Percentiles rank a stretch among this genome's conserved stretches.
Conservation (phyloP, 2,888 invertebrate genomes). For the Physocephala rufipes region DNA sequence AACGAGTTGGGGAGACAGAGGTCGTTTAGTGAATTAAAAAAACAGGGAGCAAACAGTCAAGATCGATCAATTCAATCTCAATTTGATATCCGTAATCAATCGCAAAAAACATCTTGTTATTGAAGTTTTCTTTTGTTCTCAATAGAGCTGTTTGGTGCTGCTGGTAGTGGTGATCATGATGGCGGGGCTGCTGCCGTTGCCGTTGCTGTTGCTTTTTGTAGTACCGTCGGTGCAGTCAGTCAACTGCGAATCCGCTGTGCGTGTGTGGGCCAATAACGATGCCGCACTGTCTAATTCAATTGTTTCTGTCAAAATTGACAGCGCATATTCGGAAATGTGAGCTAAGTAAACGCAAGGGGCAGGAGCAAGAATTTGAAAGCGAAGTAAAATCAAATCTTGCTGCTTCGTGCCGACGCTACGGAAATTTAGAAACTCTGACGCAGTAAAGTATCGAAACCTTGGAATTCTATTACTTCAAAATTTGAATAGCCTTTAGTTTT, state of each 20-base stretch:
- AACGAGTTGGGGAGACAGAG: slow-evolving; percentile 22
- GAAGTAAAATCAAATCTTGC: too few species aligned
- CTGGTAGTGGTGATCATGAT: background rate
- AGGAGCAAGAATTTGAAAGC: too few species aligned
- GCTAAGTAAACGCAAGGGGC: too few species aligned
- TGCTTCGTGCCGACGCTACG: too few species aligned
- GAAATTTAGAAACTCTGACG: too few species aligned
- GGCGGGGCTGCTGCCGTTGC: background rate
- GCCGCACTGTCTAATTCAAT: slow-evolving; percentile 50
- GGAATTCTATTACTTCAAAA: too few species aligned
- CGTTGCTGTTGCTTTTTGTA: background rate
- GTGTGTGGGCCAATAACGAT: slow-evolving; percentile 55
- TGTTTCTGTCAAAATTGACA: slow-evolving; percentile 51
- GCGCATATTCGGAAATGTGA: slow-evolving; percentile 25
- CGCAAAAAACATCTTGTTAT: background rate
- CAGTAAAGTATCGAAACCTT: too few species aligned
- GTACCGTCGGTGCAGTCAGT: slow-evolving; percentile 46
- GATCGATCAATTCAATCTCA: slow-evolving; percentile 43
- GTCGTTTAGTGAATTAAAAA: slow-evolving; percentile 26
- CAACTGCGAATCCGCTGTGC: slow-evolving; percentile 62
- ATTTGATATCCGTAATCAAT: slow-evolving; percentile 18
- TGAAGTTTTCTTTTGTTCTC: background rate
- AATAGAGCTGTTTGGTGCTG: background rate
- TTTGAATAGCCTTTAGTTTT: too few species aligned
- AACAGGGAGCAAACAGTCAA: slow-evolving; percentile 18